phyloP scores from a whole-genome alignment of 35 echinoderm and acorn worm genomes.

The Apostichopus californicus region DNA sequence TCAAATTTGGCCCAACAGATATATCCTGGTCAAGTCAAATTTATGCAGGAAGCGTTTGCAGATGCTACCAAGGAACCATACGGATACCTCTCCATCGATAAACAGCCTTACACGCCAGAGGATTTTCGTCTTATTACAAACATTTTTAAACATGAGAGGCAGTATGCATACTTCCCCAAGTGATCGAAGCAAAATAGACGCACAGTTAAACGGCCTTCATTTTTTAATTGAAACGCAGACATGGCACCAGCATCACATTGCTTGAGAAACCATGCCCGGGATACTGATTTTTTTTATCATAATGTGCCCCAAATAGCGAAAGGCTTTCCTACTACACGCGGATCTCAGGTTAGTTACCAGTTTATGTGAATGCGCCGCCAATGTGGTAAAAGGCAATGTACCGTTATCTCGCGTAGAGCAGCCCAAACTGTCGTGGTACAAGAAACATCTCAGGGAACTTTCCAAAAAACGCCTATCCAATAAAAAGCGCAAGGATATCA shows the following conservation, averaged over 20 bases:
- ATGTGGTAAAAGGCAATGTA: slow-evolving; percentile 33
- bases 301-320: neutral
- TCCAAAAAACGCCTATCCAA: neutral
- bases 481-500: slow-evolving; percentile 3
- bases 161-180: slow-evolving; percentile 33
- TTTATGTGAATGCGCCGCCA: neutral
- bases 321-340: neutral
- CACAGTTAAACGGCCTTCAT: neutral
- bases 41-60: slow-evolving; percentile 19
- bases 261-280: neutral
- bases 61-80: slow-evolving; percentile 48
- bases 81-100: slow-evolving; percentile 59
- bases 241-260: slow-evolving; percentile 7
- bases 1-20: slow-evolving; percentile 52
- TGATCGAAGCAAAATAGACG: neutral
- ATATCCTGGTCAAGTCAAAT: slow-evolving; percentile 9
- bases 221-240: neutral
- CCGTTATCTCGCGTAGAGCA: neutral
- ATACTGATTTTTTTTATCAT: neutral
- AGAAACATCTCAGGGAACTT: slow-evolving; percentile 33
- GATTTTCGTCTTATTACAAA: slow-evolving; percentile 26
- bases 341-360: neutral
- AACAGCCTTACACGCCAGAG: too few relatives aligned
- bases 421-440: neutral
- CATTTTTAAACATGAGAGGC: slow-evolving; percentile 33